These are phyloP conservation scores for Fulmarus glacialis DNA, from an alignment of 2,113 vertebrate genomes.

Conservation along the genomic window DNA sequence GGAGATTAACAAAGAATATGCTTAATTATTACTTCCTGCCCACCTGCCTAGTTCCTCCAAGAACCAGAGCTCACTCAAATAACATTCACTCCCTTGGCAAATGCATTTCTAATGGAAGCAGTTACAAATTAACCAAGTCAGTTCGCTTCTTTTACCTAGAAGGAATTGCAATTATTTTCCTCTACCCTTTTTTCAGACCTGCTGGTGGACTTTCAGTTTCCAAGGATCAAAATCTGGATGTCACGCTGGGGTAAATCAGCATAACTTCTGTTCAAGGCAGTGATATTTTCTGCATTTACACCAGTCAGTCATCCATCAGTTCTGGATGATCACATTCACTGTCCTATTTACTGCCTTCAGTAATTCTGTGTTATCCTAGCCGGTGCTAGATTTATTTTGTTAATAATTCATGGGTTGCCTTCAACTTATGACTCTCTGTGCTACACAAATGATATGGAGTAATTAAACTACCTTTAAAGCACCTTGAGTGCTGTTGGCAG, in stretches of 20 bases:
- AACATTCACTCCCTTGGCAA: conserved; percentile 28
- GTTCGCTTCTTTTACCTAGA: neutral
- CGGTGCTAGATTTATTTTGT: neutral
- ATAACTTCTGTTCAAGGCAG: conserved; percentile 1
- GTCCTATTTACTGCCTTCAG: conserved; percentile 7
- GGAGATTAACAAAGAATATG: conserved; percentile 55
- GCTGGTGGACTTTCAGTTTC: neutral
- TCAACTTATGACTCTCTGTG: conserved; percentile 9
- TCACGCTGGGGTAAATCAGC: neutral
- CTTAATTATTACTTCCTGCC: conserved; percentile 64
- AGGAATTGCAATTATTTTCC: neutral
- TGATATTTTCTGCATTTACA: neutral
- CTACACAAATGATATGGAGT: conserved; percentile 26
- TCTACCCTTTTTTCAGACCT: neutral
- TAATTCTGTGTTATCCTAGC: conserved; percentile 23
- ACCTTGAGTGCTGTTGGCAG: conserved; percentile 53
- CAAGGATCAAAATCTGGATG: neutral
- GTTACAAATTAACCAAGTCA: conserved; percentile 44
- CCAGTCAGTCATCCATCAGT: conserved; percentile 37
- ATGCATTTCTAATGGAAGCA: conserved; percentile 4
- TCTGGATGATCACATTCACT: conserved; percentile 45
- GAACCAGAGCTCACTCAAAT: conserved; percentile 32
- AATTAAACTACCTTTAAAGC: conserved; percentile 59
- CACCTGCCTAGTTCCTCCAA: conserved; percentile 34
- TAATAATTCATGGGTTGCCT: conserved; percentile 45